Evolutionary conservation across 2,888 invertebrate genomes (phyloP), one percentile per base, ranked within the genome.

Genomic region (Stenolophus ochropezus): DNA sequence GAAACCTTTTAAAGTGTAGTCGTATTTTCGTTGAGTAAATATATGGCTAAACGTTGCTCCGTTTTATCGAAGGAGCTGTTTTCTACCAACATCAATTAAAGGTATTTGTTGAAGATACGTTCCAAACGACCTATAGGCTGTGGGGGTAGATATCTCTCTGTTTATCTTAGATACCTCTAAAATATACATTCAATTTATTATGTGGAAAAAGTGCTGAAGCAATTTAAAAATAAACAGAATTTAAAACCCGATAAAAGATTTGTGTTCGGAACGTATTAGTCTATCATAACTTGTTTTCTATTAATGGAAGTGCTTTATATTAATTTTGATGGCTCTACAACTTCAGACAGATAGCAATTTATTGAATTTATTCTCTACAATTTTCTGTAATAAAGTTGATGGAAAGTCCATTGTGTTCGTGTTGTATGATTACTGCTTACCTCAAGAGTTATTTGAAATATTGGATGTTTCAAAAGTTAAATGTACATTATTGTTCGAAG

Each of bases 21-120:
- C 58, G 53, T 56, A 76, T 76, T 58, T 53, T 58, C 58, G 76
- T 76, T 58, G 14, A 76, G 76, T 76, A 76, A 76, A 76, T 76
- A 76, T 16, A 76, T 58, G 14, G 25, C 56, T 69, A 8, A 27
- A 75, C 56, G 75, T 75, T 75, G 75, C 51, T 25, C 23, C 56
- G 18, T 18, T 49, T 76, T 76, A 58, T 76, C 76, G 58, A n/a
- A 4, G 14, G 16, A 56, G 53, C 58, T 58, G 77, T 77, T 78
- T 78, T 78, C 49, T 47, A 47, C 49, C 58, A 47, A 14, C 47
- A 49, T 25, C 78, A 78, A 78, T 78, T 78, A 78, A 65, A 65
- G 65, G 23, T 65, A 78, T 78, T 78, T 78, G 65, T 49, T 21
- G 23, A 78, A 78, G 65, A 65, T 65, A 65, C 65, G 21, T 78